These are phyloP conservation scores for Anoplophora glabripennis DNA, from an alignment of 1,140 invertebrate genomes.

Conservation along the genomic window DNA sequence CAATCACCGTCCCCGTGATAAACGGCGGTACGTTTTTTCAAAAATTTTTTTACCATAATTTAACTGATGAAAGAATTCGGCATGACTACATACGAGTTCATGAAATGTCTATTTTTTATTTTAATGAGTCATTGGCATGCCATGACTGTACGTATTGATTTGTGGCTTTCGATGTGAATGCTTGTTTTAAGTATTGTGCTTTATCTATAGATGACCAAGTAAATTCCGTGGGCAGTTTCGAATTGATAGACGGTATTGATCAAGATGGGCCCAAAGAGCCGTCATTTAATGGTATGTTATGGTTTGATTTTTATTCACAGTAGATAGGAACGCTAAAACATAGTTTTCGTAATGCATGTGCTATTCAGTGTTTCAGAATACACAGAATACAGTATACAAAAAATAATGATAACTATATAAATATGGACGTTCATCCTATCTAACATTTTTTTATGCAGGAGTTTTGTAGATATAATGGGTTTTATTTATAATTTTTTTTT, in stretches of 20 bases:
- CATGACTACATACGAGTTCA: not conserved
- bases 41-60: not conserved
- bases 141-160: not conserved
- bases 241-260: constrained; percentile 58
- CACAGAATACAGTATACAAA: too few species aligned
- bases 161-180: constrained; percentile 2
- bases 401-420: too few species aligned
- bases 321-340: too few species aligned
- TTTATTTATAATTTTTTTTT: too few species aligned
- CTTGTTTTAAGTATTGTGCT: constrained; percentile 35
- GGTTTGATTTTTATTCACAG: not conserved
- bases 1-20: constrained; percentile 49
- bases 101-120: not conserved
- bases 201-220: constrained; percentile 51
- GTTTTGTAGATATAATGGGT: too few species aligned
- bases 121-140: too few species aligned
- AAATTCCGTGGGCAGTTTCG: constrained; percentile 58
- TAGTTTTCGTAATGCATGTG: too few species aligned
- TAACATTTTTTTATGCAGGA: too few species aligned
- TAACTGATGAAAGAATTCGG: not conserved
- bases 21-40: constrained; percentile 41
- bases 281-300: constrained; percentile 41
- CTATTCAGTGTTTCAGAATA: too few species aligned
- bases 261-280: constrained; percentile 40
- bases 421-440: too few species aligned